Base-by-base conservation (phyloP, 2,113 vertebrate genomes). In the Proteles cristata region DNA sequence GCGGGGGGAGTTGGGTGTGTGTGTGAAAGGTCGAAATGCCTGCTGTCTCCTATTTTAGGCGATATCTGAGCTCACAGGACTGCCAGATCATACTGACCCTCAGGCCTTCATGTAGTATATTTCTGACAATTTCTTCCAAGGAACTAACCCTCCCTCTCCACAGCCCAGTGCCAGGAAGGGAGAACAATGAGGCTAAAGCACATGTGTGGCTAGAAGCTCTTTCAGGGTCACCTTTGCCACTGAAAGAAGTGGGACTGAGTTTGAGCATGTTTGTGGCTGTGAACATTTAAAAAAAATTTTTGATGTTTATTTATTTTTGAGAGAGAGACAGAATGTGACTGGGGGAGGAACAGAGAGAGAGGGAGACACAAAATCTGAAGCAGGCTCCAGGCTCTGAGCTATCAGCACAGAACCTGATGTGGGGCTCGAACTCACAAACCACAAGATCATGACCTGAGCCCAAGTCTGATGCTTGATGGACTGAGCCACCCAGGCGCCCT, bases 131-230 rank as follows among this genome's bases (percentile, higher is more conserved):
- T 35, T 16, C 28, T 33, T 26, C 14, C 2, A 53, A 88, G 7
- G 3, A 50, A 19, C 17, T 10, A 66, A 19, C 3, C 0, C 5
- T 58, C 53, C 12, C 16, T 63, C 2, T n/a, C 55, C 2, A 55
- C 4, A 4, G 7, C 0, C 4, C 23, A 50, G 23, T 11, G 31
- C 39, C 3, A 48, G 48, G 3, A 19, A 66, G 12, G 6, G 9
- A 21, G 25, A 43, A 17, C 7, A 69, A 5, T 16, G 8, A 68
- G 14, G 25, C 4, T 26, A 48, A 61, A 45, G 11, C 25, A 35
- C 4, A 0, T 17, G 0, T n/a, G 31, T 35, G 25, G 3, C 5
- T 10, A 58, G 35, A 81, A 11, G 0, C 25, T 15, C 15, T 26
- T 68, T 86, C 45, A 28, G 23, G 35, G 25, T 77, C 21, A 9